Base-by-base conservation (phyloP, 64 coral and sea anemone species). In the Actinia tenebrosa region DNA sequence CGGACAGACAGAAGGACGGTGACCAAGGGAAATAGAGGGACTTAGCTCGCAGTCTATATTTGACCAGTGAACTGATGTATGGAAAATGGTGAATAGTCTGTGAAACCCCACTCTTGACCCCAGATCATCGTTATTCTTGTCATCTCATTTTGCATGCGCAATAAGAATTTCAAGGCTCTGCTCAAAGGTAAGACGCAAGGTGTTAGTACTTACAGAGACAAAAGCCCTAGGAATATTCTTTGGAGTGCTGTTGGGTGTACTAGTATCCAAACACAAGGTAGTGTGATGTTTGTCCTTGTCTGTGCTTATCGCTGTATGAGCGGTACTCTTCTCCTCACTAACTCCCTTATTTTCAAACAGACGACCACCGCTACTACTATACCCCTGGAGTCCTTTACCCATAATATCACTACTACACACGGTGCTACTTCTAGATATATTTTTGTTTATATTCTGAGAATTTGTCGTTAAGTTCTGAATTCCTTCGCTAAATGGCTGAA, bases 181-280 rank as follows among this genome's bases (percentile, higher is more conserved):
- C 13, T 1, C 7, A 58, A 11, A 58, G 7, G 2, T 0, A 50
- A 8, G 3, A 16, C 56, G 8, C 56, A 58, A 10, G 56, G 8
- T 10, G 56, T 58, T 58, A 58, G 56, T 75, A 81, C 79, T 81
- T 81, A 81, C 79, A 50, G 79, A 81, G 4, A 81, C 79, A 53
- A 81, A 81, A 45, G 79, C 79, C 50, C 7, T 81, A 10, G 79
- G 79, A 20, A 81, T 23, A 81, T 45, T 50, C 79, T 81, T 81
- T 10, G 22, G 5, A 22, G 63, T 53, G 7, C 16, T 53, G 50
- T 19, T 53, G 19, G 79, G 50, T 17, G 44, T 53, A 81, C 69
- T 42, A 10, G n/a, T 37, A 15, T 75, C 25, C 10, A 16, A 14
- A 75, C 23, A 30, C 13, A 2, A 16, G 3, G 13, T 75, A 1